Conservation (phyloP, 2,113 vertebrate species). For the Mellivora capensis region DNA sequence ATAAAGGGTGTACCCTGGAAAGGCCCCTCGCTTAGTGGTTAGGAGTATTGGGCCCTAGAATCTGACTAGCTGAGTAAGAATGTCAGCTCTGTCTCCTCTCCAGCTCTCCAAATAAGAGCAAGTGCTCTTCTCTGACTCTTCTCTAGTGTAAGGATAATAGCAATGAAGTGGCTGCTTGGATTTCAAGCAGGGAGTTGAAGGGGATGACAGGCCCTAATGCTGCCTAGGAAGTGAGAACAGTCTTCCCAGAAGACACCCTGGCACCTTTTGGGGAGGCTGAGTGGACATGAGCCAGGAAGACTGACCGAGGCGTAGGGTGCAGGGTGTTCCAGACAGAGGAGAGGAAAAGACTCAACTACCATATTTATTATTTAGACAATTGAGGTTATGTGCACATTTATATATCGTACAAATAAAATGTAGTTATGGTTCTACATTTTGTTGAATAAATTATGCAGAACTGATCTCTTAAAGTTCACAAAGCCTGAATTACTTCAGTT, state of each 20-base stretch:
- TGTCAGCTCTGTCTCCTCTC: background rate
- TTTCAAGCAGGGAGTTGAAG: background rate
- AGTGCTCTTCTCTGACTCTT: background rate
- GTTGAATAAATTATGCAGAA: background rate
- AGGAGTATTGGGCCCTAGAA: background rate
- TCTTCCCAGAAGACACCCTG: background rate
- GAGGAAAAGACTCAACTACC: background rate
- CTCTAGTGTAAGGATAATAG: background rate
- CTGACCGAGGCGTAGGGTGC: accelerated
- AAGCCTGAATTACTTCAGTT: background rate
- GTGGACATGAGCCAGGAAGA: background rate
- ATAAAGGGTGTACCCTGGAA: background rate
- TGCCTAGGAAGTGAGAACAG: no score
- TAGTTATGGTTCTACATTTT: background rate
- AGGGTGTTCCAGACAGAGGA: accelerated
- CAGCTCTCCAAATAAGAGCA: background rate
- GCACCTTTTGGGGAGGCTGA: background rate
- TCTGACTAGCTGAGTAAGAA: background rate
- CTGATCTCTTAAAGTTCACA: conserved; percentile 5
- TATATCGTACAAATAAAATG: background rate
- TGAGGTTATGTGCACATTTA: background rate
- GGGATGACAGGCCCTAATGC: background rate
- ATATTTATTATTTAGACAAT: background rate
- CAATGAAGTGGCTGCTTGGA: background rate
- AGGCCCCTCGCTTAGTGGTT: background rate